A percentile compares a stretch with the other conserved stretches of the same genome.
phyloP scores from a whole-genome alignment of 2,888 invertebrate genomes.

The Platycheirus rosarum region DNA sequence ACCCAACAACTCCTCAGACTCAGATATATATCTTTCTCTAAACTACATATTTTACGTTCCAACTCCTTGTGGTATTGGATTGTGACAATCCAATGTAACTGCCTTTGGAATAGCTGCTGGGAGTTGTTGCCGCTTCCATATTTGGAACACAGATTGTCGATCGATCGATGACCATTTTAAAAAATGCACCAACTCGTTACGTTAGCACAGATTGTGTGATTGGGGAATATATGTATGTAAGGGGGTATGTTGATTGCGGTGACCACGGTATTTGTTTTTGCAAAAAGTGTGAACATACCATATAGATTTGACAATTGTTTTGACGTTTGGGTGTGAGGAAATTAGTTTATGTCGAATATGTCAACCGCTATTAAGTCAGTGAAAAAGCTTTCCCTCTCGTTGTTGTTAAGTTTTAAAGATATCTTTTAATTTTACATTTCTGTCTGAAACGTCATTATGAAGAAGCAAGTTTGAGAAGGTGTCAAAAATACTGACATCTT shows the following conservation, averaged over 20 bases:
- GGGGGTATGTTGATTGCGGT: too few species aligned
- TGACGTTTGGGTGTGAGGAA: constrained; percentile 5
- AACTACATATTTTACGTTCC: constrained; percentile 12
- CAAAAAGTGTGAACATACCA: neutral
- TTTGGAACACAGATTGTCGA: constrained; percentile 58
- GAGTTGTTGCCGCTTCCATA: constrained; percentile 38
- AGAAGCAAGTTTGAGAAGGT: too few species aligned
- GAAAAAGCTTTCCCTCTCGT: too few species aligned
- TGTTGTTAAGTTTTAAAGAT: too few species aligned
- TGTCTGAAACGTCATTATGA: too few species aligned
- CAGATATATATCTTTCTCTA: constrained; percentile 27
- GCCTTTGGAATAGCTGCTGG: constrained; percentile 7
- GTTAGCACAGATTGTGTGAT: constrained; percentile 2
- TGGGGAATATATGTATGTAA: too few species aligned
- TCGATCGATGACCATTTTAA: constrained; percentile 61
- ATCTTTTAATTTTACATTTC: too few species aligned
- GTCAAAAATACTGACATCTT: too few species aligned
- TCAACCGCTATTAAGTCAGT: too few species aligned
- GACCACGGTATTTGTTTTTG: constrained; percentile 24
- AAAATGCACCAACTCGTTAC: constrained; percentile 10
- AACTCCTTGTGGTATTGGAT: constrained; percentile 46
- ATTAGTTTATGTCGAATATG: constrained; percentile 23
- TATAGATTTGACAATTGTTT: constrained; percentile 6
- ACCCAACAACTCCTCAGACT: constrained; percentile 35
- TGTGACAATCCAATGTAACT: constrained; percentile 68